phyloP scores from a whole-genome alignment of 2,888 invertebrate species.

The Cephus sareptanus region DNA sequence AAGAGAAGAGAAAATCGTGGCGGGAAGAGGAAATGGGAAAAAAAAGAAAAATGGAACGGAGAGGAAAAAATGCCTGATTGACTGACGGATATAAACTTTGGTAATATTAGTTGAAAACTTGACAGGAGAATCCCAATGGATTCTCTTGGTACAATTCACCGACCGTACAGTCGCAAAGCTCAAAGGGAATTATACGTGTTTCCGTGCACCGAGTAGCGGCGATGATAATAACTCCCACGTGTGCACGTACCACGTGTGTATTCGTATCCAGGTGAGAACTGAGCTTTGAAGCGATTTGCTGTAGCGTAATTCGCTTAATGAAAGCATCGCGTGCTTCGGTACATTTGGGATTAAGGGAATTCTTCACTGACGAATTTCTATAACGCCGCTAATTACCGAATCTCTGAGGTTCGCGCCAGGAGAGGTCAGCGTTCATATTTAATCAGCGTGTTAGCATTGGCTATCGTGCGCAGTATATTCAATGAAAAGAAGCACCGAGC shows the following conservation, averaged over 20 bases:
- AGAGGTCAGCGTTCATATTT: background rate
- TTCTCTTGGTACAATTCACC: background rate
- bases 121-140: background rate
- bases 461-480: background rate
- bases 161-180: background rate
- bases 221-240: background rate
- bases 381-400: background rate
- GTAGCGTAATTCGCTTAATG: background rate
- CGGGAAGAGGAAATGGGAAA: background rate
- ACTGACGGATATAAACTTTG: slow-evolving; percentile 11
- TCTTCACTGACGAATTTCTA: background rate
- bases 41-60: background rate
- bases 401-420: background rate
- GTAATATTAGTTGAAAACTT: slow-evolving; percentile 1
- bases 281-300: background rate
- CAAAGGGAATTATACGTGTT: background rate
- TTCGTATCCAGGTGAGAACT: background rate
- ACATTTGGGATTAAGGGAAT: background rate
- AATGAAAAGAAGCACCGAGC: background rate
- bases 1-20: background rate
- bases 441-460: background rate
- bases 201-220: background rate
- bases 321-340: background rate
- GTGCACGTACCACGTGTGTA: background rate
- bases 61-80: slow-evolving; percentile 1